Conservation (phyloP, 2,113 vertebrate genomes). For the Panthera tigris region DNA sequence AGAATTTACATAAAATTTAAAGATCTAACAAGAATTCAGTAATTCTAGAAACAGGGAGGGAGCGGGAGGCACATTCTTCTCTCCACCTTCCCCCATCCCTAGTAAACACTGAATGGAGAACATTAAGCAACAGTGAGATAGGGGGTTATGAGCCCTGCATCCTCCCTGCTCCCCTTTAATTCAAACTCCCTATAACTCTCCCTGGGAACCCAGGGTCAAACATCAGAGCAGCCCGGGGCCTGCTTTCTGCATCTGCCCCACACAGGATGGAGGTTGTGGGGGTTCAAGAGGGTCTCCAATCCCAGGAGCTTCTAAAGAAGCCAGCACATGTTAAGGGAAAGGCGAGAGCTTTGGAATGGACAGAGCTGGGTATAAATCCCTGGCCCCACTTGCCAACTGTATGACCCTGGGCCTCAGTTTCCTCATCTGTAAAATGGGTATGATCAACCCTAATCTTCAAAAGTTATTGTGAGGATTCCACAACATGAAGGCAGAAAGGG, state of each 20-base stretch:
- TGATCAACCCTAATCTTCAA: background rate
- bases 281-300: background rate
- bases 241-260: background rate
- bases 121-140: background rate
- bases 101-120: conserved; percentile 24
- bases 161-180: background rate
- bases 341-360: background rate
- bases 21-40: conserved; percentile 86
- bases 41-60: conserved; percentile 81
- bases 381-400: background rate
- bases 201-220: background rate
- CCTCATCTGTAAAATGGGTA: background rate
- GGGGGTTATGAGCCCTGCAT: background rate
- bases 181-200: background rate
- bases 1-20: conserved; percentile 89
- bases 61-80: conserved; percentile 75
- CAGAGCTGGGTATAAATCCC: background rate
- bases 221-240: background rate
- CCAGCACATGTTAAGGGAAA: background rate
- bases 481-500: background rate
- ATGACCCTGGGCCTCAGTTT: background rate
- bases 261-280: accelerated
- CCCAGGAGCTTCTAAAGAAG: background rate
- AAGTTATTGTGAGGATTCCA: background rate
- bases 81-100: conserved; percentile 31